Evolutionary conservation across 1,140 invertebrate species (phyloP), one percentile per base, ranked within the genome.

Genomic region (Procambarus clarkii): DNA sequence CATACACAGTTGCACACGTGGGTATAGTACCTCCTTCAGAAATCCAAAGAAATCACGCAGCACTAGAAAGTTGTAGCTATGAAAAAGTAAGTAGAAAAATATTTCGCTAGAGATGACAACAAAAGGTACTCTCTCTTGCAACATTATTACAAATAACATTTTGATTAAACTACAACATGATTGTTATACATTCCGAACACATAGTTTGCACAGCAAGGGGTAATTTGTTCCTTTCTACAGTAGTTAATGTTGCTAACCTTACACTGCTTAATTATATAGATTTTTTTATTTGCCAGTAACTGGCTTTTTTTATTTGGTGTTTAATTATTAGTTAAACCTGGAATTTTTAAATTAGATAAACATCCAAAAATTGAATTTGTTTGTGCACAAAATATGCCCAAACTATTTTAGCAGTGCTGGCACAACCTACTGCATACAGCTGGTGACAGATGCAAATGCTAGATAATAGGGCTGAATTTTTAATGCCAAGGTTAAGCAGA

Each of bases 81-180:
- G 87, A 89, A 89, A 88, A 89, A 89, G 87, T 89, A 91, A 91
- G 89, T 91, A 91, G 89, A 91, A 91, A 91, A 91, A 91, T 91
- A 91, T 91, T 91, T 91, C 89, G 82, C 89, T 91, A 91, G 89
- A 91, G 82, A 85, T 91, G 89, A 91, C 89, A 91, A 91, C 89
- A 79, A 91, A 71, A 85, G 83, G 82, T 76, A 91, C 86, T 60
- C 82, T 91, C 89, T 91, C 89, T 91, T 84, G 89, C 89, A 91
- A 91, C 89, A 91, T 91, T 91, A 91, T 91, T 91, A 91, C 89
- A 91, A 91, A 91, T 91, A 91, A 91, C 89, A 91, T 90, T 91
- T 91, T 91, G 82, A 85, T 91, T 84, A 91, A 74, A 71, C 79
- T 78, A 91, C 89, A 78, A 91, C 89, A 79, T 91, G 89, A 91